These are phyloP conservation scores for Tipula unca DNA, from an alignment of 2,888 invertebrate genomes.

Conservation along the genomic window DNA sequence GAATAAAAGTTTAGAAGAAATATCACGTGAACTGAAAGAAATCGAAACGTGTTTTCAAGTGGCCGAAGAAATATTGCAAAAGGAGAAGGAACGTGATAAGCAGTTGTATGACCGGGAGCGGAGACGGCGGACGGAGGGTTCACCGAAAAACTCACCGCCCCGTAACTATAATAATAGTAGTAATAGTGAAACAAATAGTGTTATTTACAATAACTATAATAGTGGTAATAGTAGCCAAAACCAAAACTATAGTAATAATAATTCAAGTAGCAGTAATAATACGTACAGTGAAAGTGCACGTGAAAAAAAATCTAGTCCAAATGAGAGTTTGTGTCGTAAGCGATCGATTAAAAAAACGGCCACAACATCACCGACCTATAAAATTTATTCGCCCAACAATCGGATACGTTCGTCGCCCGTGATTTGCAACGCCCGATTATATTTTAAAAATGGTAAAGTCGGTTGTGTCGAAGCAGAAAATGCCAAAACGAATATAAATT, in stretches of 20 bases:
- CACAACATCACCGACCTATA: conserved; percentile 32
- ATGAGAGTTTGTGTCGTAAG: conserved; percentile 27
- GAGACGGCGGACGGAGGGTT: conserved; percentile 24
- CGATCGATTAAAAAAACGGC: conserved; percentile 28
- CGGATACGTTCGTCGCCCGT: conserved; percentile 28
- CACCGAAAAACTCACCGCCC: background rate
- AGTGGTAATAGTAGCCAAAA: background rate
- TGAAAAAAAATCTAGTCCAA: background rate
- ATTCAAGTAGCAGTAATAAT: conserved; percentile 9
- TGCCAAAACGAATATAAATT: conserved; percentile 37
- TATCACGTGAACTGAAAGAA: conserved; percentile 40
- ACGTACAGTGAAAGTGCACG: background rate
- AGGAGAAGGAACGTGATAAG: conserved; percentile 35
- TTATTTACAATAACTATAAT: conserved; percentile 1
- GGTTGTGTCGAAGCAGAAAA: conserved; percentile 41
- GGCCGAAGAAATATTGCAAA: conserved; percentile 37
- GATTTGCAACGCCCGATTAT: conserved; percentile 28
- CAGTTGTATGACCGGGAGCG: conserved; percentile 29
- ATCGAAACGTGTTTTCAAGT: conserved; percentile 41
- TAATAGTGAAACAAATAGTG: background rate
- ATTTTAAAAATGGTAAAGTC: conserved; percentile 41
- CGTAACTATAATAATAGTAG: background rate
- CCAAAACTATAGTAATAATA: background rate
- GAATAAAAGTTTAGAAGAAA: conserved; percentile 38
- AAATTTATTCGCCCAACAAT: conserved; percentile 35